A percentile compares a stretch with the other conserved stretches of the same genome.
Conservation (phyloP, 1,140 invertebrate genomes). For the Drosophila rhopaloa region DNA sequence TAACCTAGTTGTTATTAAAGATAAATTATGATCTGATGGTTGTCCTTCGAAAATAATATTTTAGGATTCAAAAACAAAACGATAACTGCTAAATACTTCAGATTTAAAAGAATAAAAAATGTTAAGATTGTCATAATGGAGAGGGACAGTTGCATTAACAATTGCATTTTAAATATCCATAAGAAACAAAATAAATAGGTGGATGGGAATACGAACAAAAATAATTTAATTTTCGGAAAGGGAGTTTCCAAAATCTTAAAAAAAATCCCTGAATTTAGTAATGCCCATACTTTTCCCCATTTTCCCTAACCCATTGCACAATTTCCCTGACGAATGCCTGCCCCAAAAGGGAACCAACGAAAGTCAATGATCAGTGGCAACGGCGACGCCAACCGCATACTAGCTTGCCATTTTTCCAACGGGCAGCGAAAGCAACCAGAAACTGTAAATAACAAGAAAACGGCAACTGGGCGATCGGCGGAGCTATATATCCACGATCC, state of each 20-base stretch:
- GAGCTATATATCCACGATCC: slow-evolving; percentile 70
- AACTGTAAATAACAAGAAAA: slow-evolving; percentile 82
- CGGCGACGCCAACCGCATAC: slow-evolving; percentile 46
- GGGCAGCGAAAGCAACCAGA: slow-evolving; percentile 78
- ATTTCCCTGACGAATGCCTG: slow-evolving; percentile 73
- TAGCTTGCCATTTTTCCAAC: slow-evolving; percentile 75
- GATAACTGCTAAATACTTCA: too few relatives aligned
- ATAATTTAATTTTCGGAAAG: background rate
- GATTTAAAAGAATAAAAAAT: too few relatives aligned
- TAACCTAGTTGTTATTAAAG: too few relatives aligned
- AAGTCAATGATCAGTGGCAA: slow-evolving; percentile 76
- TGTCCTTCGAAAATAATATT: too few relatives aligned
- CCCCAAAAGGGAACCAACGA: slow-evolving; percentile 75
- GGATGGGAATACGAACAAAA: too few relatives aligned
- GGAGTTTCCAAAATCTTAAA: too few relatives aligned
- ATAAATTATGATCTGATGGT: too few relatives aligned
- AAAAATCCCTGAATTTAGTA: background rate
- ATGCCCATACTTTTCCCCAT: slow-evolving; percentile 44
- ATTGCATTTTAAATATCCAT: too few relatives aligned
- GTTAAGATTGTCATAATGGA: too few relatives aligned
- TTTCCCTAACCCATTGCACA: slow-evolving; percentile 53
- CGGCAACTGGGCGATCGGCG: slow-evolving; percentile 51
- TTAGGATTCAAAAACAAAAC: too few relatives aligned
- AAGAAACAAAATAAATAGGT: too few relatives aligned
- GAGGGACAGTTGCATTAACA: too few relatives aligned